Percentiles rank a stretch among this genome's conserved stretches.
phyloP scores from a whole-genome alignment of 2,888 invertebrate species.

The Amiota minor region DNA sequence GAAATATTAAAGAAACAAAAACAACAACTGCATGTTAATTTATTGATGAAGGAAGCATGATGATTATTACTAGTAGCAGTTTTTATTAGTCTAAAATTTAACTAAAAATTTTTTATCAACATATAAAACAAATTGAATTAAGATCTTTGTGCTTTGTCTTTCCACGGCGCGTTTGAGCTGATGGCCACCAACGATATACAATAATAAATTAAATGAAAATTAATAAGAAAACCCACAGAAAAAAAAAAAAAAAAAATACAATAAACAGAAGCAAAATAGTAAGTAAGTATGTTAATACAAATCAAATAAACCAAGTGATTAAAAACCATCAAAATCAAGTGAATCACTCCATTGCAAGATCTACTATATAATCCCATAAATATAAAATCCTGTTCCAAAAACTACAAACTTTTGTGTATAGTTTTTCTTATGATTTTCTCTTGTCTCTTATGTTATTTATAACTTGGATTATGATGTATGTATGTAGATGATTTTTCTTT shows the following conservation, averaged over 20 bases:
- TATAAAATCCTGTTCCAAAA: conserved; percentile 39
- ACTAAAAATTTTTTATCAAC: conserved; percentile 36
- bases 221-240: conserved; percentile 60
- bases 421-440: conserved; percentile 30
- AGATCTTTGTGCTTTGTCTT: conserved; percentile 74
- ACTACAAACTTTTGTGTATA: conserved; percentile 49
- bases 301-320: conserved; percentile 36
- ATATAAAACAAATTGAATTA: conserved; percentile 48
- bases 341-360: conserved; percentile 24
- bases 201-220: conserved; percentile 64
- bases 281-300: conserved; percentile 64
- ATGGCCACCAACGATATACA: conserved; percentile 72
- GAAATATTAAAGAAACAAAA: conserved; percentile 39
- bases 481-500: too few relatives aligned
- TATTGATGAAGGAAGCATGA: not conserved
- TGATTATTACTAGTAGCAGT: conserved; percentile 21
- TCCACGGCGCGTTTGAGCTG: conserved; percentile 74
- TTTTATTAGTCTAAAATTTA: conserved; percentile 39
- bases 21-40: not conserved
- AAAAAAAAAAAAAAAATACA: conserved; percentile 63
- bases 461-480: not conserved
- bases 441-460: not conserved
- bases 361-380: conserved; percentile 1
- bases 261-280: conserved; percentile 66
- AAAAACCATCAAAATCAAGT: conserved; percentile 40